Evolutionary conservation across 2,113 vertebrate genomes (phyloP).

Genomic region (Hymenochirus boettgeri): DNA sequence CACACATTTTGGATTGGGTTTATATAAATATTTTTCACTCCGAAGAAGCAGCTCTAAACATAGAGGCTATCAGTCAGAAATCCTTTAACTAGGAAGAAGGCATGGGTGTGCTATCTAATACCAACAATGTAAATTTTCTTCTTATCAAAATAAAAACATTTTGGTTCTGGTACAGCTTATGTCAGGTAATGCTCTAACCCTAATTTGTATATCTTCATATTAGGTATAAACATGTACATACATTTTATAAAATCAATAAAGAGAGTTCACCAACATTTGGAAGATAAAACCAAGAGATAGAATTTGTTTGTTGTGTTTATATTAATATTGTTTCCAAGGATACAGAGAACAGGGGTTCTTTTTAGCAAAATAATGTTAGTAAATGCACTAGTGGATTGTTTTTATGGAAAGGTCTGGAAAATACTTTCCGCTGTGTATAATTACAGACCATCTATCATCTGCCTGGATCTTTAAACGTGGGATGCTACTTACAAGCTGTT

Average conservation of each 20-base stretch:
- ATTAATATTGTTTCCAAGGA: conserved; percentile 24
- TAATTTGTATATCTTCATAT: too few relatives aligned
- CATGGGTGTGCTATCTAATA: too few relatives aligned
- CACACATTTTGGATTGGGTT: too few relatives aligned
- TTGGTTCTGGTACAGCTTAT: too few relatives aligned
- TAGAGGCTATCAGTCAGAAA: too few relatives aligned
- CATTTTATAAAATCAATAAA: not conserved
- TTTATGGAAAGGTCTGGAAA: conserved; percentile 20
- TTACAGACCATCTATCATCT: conserved; percentile 37
- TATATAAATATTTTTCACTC: too few relatives aligned
- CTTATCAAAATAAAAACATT: too few relatives aligned
- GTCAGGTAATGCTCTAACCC: too few relatives aligned
- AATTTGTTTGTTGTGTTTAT: conserved; percentile 2
- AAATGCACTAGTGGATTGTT: conserved; percentile 25
- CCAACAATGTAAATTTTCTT: too few relatives aligned
- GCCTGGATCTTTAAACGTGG: conserved; percentile 30
- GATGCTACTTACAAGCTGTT: conserved; percentile 34
- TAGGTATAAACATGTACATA: too few relatives aligned
- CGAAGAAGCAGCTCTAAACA: too few relatives aligned
- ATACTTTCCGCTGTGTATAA: conserved; percentile 16
- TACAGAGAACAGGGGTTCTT: conserved; percentile 10
- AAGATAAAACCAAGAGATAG: not conserved
- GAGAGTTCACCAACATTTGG: not conserved
- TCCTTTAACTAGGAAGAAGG: too few relatives aligned
- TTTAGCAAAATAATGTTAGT: conserved; percentile 13